phyloP scores from a whole-genome alignment of 2,888 invertebrate genomes.

The Girardia tigrina region DNA sequence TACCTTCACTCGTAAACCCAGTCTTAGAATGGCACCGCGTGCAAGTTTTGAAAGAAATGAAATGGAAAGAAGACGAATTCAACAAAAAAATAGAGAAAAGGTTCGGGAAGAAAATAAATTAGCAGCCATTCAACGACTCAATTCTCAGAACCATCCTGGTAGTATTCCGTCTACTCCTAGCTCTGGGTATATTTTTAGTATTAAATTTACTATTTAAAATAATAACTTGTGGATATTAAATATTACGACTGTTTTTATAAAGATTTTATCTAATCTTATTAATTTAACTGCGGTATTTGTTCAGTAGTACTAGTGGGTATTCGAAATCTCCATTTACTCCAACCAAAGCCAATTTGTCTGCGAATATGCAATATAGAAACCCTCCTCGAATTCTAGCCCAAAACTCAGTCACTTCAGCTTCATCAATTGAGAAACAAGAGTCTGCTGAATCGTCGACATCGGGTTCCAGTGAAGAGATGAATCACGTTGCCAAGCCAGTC shows the following conservation, averaged over 20 bases:
- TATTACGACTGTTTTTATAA: too few relatives aligned
- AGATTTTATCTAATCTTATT: background rate
- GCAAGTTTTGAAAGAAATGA: constrained; percentile 31
- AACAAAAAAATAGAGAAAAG: background rate
- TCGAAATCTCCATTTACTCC: background rate
- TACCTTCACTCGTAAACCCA: constrained; percentile 30
- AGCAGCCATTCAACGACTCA: background rate
- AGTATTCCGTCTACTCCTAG: background rate
- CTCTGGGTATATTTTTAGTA: background rate
- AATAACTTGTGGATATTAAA: too few relatives aligned
- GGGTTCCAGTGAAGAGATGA: background rate
- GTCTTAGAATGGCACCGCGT: background rate
- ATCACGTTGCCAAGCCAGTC: background rate
- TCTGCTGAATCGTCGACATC: background rate
- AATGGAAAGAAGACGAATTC: constrained; percentile 21
- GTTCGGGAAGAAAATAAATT: background rate
- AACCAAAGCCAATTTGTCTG: background rate
- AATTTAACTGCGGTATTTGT: background rate
- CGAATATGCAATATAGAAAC: background rate
- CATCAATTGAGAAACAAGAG: background rate
- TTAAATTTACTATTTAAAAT: too few relatives aligned
- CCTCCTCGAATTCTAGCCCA: background rate
- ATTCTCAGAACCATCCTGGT: too few relatives aligned
- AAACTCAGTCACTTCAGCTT: background rate
- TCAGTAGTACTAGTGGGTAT: background rate